These are phyloP conservation scores for Trypoxylon attenuatum DNA, from an alignment of 2,888 invertebrate species.

Conservation along the genomic window DNA sequence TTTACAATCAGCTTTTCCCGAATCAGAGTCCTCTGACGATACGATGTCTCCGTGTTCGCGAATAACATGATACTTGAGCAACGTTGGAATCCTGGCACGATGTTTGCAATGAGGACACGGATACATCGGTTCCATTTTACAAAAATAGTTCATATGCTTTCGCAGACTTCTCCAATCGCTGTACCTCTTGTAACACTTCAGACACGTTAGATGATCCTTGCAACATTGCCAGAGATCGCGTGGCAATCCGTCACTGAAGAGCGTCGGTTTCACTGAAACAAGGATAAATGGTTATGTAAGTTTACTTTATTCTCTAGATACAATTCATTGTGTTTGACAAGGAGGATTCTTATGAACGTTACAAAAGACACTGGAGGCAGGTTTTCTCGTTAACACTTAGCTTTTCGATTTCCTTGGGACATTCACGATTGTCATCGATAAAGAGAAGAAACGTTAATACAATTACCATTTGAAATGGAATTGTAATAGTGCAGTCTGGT, in stretches of 20 bases:
- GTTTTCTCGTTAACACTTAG: too few species aligned
- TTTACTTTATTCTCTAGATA: neutral
- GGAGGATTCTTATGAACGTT: neutral
- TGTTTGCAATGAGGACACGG: conserved; percentile 62
- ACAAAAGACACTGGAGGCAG: neutral
- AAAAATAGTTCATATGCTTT: conserved; percentile 67
- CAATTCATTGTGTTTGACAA: neutral
- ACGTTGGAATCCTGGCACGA: conserved; percentile 55
- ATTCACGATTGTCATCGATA: too few species aligned
- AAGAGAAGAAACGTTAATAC: too few species aligned
- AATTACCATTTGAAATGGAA: too few species aligned
- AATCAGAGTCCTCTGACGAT: conserved; percentile 1
- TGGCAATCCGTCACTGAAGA: conserved; percentile 61
- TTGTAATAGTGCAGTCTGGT: too few species aligned
- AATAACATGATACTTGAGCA: conserved; percentile 59
- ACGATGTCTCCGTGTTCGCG: conserved; percentile 52
- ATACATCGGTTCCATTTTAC: conserved; percentile 61
- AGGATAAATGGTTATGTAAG: conserved; percentile 42
- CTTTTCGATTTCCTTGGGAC: too few species aligned
- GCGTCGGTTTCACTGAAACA: conserved; percentile 47
- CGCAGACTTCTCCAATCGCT: conserved; percentile 64
- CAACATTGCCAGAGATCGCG: conserved; percentile 57
- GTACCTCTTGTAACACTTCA: conserved; percentile 60
- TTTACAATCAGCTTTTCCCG: too few species aligned
- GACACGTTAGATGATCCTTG: conserved; percentile 58